Conservation (phyloP, 2,888 invertebrate species). For the Andrena dorsata region DNA sequence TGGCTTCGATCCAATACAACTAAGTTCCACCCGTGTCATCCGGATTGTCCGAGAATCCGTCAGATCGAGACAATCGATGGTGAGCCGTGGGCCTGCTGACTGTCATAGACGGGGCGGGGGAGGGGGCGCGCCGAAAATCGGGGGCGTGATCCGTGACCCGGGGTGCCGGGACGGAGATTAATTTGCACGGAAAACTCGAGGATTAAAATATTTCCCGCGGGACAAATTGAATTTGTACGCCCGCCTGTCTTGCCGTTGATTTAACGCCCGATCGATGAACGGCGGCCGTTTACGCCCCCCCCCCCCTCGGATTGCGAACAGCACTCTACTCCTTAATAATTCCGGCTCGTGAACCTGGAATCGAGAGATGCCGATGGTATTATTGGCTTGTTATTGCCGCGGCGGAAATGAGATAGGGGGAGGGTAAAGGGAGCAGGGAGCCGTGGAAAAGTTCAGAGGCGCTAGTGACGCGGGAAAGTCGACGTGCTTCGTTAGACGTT, state of each 20-base stretch:
- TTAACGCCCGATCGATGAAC: constrained; percentile 41
- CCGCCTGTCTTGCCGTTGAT: constrained; percentile 27
- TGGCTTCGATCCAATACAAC: constrained; percentile 77
- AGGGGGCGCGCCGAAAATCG: not conserved
- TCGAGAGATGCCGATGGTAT: not conserved
- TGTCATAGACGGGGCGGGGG: constrained; percentile 16
- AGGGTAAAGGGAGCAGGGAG: constrained; percentile 21
- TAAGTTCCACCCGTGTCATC: constrained; percentile 73
- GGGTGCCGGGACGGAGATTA: constrained; percentile 30
- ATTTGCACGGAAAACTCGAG: constrained; percentile 36
- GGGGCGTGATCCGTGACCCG: constrained; percentile 36
- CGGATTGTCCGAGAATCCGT: constrained; percentile 72
- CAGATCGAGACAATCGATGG: constrained; percentile 62
- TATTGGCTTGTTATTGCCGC: constrained; percentile 31
- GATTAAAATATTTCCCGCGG: constrained; percentile 43
- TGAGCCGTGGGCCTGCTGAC: constrained; percentile 18
- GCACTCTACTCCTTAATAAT: constrained; percentile 12
- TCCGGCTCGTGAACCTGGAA: not conserved
- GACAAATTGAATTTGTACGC: constrained; percentile 32
- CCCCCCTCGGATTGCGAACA: not conserved
- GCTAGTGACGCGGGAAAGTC: constrained; percentile 15
- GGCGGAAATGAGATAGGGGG: constrained; percentile 14
- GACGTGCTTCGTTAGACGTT: constrained; percentile 39
- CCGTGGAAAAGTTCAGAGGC: constrained; percentile 38
- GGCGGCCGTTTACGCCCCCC: not conserved